These are phyloP conservation scores for Aldrovandia affinis DNA, from an alignment of 2,797 vertebrate species.

Conservation along the genomic window DNA sequence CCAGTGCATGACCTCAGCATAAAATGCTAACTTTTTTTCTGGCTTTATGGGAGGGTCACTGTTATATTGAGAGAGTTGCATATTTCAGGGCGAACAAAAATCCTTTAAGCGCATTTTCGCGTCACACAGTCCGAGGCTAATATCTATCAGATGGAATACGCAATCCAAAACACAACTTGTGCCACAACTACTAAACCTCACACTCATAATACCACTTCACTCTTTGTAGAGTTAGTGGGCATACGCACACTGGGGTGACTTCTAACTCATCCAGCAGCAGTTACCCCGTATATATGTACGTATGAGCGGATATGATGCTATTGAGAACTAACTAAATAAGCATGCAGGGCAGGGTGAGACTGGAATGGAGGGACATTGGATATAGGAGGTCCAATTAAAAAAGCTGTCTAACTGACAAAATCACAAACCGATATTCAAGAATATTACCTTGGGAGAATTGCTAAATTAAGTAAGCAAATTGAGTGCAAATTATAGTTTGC, in stretches of 20 bases:
- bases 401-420: background rate
- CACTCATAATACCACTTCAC: background rate
- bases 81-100: background rate
- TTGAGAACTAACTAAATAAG: too few species aligned
- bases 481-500: background rate
- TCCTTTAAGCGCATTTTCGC: background rate
- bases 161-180: background rate
- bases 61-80: background rate
- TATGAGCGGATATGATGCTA: too few species aligned
- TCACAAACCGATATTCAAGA: background rate
- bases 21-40: constrained; percentile 20
- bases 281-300: too few species aligned
- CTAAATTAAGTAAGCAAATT: background rate
- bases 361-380: background rate
- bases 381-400: background rate
- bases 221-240: background rate
- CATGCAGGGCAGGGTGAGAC: too few species aligned
- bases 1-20: background rate
- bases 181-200: background rate
- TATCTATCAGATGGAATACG: background rate
- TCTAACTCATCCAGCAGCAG: background rate
- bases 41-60: background rate
- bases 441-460: background rate
- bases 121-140: background rate
- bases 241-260: background rate